Evolutionary conservation across 2,888 invertebrate genomes (phyloP).

Genomic region (Steinernema hermaphroditum): DNA sequence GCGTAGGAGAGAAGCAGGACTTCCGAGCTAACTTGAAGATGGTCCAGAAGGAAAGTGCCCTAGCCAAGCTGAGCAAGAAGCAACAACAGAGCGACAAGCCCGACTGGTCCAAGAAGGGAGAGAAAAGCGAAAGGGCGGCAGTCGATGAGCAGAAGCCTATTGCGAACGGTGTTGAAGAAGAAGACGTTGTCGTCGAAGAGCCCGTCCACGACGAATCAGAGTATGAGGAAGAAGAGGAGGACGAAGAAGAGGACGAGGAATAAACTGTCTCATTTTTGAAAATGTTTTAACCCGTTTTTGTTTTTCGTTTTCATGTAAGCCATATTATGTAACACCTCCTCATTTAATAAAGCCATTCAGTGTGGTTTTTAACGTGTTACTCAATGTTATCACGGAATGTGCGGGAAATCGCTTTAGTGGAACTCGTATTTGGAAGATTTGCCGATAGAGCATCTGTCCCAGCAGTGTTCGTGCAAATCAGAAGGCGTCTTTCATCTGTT

Average conservation of each 20-base stretch:
- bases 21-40: slow-evolving; percentile 99
- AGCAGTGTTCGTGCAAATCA: slow-evolving; percentile 65
- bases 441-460: too few relatives aligned
- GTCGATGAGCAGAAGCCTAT: slow-evolving; percentile 37
- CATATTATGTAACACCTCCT: background rate
- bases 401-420: too few relatives aligned
- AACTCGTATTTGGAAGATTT: too few relatives aligned
- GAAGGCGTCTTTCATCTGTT: slow-evolving; percentile 95
- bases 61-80: slow-evolving; percentile 17
- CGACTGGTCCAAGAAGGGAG: slow-evolving; percentile 63
- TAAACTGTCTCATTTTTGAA: background rate
- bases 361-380: background rate
- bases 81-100: slow-evolving; percentile 64
- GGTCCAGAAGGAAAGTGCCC: slow-evolving; percentile 81
- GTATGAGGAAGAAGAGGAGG: slow-evolving; percentile 15
- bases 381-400: too few relatives aligned
- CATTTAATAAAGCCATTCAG: slow-evolving; percentile 13
- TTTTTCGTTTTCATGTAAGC: background rate
- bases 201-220: slow-evolving; percentile 38
- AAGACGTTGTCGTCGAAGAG: slow-evolving; percentile 39
- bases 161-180: too few relatives aligned
- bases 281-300: background rate
- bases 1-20: slow-evolving; percentile 76
- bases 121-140: slow-evolving; percentile 34
- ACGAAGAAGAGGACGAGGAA: slow-evolving; percentile 16